Evolutionary conservation across 2,888 invertebrate species (phyloP), one percentile per base, ranked within the genome.

Genomic region (Pachydiplax longipennis): DNA sequence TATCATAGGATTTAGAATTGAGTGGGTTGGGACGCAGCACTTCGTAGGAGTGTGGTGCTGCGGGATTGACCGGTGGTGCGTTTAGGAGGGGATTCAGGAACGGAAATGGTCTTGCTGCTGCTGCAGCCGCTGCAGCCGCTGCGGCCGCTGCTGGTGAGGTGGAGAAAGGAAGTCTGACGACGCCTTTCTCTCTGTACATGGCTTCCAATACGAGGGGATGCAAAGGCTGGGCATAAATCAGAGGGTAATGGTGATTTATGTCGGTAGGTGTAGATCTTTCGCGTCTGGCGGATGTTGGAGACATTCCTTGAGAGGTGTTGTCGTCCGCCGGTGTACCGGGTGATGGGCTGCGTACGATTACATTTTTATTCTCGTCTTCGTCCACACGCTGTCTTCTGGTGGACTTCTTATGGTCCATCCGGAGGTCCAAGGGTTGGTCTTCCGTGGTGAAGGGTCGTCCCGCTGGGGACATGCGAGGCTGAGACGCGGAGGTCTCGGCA

Each of bases 281-380:
- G 80, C 22, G 91, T 35, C 73, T 65, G 48, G 81, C 81, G 48
- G 40, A 87, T 65, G 13, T 44, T 90, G 73, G 91, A n/a, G 90
- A 82, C 44, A 91, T 91, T 13, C 22, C 53, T 91, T 37, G 87
- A 73, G 53, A 91, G 73, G n/a, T 90, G 73, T 35, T 91, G 4
- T 53, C 58, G n/a, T 37, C 81, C 80, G 61, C 44, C 1, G 31
- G 35, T 91, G 90, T 91, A 44, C 92, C 92, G 12, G 93, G 93
- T 48, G 93, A 93, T 25, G 93, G 93, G 18, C 93, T 92, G 61
- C 93, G 92, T 18, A 92, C 91, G 92, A 98, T 97, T 91, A 98
- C 95, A 94, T 98, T 98, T 93, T 97, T 97, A 94, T 98, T 98
- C 94, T 98, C 98, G 94, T 98, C 98, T 94, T 97, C 97, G 37